These are phyloP conservation scores for Gryllus bimaculatus DNA, from an alignment of 1,140 invertebrate species.

Conservation along the genomic window DNA sequence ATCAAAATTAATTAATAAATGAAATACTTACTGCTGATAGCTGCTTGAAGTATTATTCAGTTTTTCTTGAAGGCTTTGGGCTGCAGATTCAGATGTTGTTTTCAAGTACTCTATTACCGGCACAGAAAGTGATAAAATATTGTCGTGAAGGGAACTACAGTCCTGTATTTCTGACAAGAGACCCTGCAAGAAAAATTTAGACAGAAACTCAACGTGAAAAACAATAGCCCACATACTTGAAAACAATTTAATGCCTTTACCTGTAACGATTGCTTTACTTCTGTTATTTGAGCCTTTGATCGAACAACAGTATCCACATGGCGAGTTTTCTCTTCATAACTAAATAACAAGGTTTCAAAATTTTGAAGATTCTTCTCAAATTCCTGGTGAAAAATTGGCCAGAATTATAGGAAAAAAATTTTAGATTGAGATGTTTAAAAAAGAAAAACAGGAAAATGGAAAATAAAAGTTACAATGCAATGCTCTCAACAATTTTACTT, in stretches of 20 bases:
- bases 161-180: constrained; percentile 49
- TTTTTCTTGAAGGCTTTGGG: constrained; percentile 43
- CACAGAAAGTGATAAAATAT: constrained; percentile 42
- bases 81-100: constrained; percentile 45
- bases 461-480: no score
- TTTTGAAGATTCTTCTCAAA: constrained; percentile 58
- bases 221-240: neutral
- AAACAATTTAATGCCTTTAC: constrained; percentile 38
- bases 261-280: constrained; percentile 57
- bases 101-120: constrained; percentile 50
- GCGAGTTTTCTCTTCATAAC: constrained; percentile 57
- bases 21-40: constrained; percentile 48
- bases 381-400: constrained; percentile 27
- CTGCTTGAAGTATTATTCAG: constrained; percentile 45
- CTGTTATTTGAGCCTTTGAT: constrained; percentile 59
- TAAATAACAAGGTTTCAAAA: constrained; percentile 49
- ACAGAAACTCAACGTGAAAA: neutral
- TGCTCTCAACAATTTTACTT: no score
- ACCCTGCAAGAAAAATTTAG: constrained; percentile 38
- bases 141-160: constrained; percentile 40
- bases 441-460: no score
- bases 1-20: no score
- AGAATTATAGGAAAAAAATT: neutral
- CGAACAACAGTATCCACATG: constrained; percentile 62
- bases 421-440: neutral